These are phyloP conservation scores for Sceloporus tristichus DNA, from an alignment of 2,113 vertebrate species.

Conservation along the genomic window DNA sequence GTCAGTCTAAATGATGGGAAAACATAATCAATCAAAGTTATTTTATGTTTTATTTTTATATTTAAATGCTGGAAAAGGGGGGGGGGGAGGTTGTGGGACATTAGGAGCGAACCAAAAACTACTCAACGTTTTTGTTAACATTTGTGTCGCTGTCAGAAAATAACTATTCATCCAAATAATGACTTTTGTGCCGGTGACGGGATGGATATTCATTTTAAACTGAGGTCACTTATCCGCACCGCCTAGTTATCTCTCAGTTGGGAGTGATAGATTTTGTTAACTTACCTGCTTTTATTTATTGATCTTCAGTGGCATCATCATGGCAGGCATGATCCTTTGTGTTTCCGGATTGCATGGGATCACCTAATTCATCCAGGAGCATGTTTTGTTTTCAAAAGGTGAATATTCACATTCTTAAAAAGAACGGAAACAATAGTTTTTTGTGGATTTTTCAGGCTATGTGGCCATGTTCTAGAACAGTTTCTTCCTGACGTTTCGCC, in stretches of 20 bases:
- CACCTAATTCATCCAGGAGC: background rate
- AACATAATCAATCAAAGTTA: conserved; percentile 31
- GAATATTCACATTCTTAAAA: background rate
- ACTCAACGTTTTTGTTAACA: background rate
- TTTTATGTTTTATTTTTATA: conserved; percentile 6
- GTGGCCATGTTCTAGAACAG: no score
- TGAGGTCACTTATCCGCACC: background rate
- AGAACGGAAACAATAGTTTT: background rate
- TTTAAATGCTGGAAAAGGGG: background rate
- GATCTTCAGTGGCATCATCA: background rate
- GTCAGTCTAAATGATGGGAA: conserved; percentile 29
- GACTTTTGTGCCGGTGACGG: background rate
- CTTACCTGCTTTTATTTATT: background rate
- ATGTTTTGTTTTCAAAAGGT: background rate
- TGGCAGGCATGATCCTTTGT: no score
- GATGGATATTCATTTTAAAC: background rate
- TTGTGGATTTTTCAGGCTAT: no score
- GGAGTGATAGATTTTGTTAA: background rate
- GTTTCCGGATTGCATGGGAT: background rate
- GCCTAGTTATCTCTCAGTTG: background rate
- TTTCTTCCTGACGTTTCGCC: no score
- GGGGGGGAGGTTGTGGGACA: background rate
- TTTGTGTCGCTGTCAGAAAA: background rate
- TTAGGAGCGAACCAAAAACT: background rate
- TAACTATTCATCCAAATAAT: background rate